phyloP scores from a whole-genome alignment of 30 jellyfish, hydroid and myxozoan genomes.

The Chrysaora quinquecirrha region DNA sequence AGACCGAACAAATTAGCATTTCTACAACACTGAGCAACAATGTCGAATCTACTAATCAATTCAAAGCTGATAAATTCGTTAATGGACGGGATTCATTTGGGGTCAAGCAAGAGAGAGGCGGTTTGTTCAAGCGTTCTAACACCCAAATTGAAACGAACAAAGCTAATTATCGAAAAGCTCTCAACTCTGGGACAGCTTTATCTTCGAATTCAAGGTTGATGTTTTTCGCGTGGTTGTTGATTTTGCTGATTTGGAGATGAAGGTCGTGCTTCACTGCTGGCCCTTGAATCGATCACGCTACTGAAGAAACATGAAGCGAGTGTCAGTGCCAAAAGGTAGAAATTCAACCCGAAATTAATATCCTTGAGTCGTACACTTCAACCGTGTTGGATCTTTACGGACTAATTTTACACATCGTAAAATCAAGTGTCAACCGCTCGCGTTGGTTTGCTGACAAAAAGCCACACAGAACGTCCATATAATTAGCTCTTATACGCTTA shows the following conservation, averaged over 20 bases:
- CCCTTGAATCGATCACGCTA: conserved; percentile 47
- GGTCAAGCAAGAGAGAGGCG: conserved; percentile 51
- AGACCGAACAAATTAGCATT: background rate
- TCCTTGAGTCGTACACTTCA: no score
- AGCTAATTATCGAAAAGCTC: background rate
- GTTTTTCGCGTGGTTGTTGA: conserved; percentile 62
- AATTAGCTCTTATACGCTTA: conserved; percentile 62
- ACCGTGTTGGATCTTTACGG: no score
- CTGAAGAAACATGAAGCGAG: no score
- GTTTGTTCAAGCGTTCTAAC: conserved; percentile 47
- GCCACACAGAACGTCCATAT: conserved; percentile 9
- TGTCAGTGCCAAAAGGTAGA: no score
- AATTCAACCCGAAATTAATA: no score
- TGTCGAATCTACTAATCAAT: conserved; percentile 27
- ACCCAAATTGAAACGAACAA: conserved; percentile 19
- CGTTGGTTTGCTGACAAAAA: background rate
- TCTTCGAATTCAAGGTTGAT: conserved; percentile 23
- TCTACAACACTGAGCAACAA: conserved; percentile 44
- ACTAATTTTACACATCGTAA: no score
- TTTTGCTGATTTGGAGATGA: conserved; percentile 25
- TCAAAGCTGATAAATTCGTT: conserved; percentile 6
- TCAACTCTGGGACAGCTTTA: conserved; percentile 26
- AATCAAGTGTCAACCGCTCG: background rate
- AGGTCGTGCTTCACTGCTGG: conserved; percentile 57
- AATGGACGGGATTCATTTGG: conserved; percentile 28